phyloP scores from a whole-genome alignment of 2,797 vertebrate genomes.

The Tauraco hartlaubi region DNA sequence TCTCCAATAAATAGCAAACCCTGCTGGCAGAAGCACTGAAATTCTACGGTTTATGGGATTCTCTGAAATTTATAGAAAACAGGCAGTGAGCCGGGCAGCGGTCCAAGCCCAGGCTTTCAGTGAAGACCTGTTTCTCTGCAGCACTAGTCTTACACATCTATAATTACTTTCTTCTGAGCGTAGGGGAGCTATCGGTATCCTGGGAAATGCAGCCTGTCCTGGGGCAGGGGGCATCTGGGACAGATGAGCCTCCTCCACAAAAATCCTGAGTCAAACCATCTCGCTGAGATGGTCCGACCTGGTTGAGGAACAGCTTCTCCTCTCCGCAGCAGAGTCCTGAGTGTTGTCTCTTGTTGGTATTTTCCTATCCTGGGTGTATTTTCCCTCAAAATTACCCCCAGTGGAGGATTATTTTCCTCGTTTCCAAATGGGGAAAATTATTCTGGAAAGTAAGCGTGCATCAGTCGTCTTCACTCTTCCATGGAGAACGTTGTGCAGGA shows the following conservation, averaged over 20 bases:
- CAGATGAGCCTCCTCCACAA: background rate
- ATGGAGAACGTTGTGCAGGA: background rate
- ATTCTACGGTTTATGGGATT: background rate
- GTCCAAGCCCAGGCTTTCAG: background rate
- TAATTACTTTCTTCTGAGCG: background rate
- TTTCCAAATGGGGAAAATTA: background rate
- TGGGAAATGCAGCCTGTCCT: background rate
- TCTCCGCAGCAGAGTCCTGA: background rate
- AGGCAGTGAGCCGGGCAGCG: background rate
- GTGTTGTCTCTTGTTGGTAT: background rate
- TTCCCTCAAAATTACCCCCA: background rate
- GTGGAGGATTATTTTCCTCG: background rate
- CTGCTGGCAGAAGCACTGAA: background rate
- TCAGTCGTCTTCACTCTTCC: background rate
- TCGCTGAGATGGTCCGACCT: background rate
- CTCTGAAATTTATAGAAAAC: background rate
- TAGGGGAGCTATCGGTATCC: background rate
- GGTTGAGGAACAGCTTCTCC: background rate
- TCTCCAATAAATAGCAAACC: background rate
- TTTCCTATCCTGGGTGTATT: background rate
- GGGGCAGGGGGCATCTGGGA: background rate
- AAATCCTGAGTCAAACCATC: background rate
- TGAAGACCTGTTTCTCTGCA: background rate
- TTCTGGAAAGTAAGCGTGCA: background rate
- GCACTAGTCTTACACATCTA: background rate